A percentile compares a stretch with the other conserved stretches of the same genome.
Conservation (phyloP, 64 coral and sea anemone genomes). For the Pachyseris speciosa region DNA sequence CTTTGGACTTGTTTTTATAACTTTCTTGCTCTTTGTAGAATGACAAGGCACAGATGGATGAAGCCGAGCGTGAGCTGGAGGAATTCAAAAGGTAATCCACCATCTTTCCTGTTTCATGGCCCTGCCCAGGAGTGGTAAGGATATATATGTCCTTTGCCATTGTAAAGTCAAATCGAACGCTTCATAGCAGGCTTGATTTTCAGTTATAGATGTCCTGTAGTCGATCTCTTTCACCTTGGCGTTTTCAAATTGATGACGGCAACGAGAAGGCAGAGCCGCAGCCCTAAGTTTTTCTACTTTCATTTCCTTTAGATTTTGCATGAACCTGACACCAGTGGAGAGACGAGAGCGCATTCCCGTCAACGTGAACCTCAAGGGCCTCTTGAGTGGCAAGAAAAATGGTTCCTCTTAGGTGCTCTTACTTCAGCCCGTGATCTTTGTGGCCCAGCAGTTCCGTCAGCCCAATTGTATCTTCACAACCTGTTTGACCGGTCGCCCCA, state of each 20-base stretch:
- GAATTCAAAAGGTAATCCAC: constrained; percentile 61
- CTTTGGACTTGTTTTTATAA: not conserved
- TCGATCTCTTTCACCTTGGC: no score
- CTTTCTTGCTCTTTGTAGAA: not conserved
- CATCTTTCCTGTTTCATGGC: not conserved
- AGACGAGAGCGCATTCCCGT: constrained; percentile 42
- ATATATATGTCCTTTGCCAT: not conserved
- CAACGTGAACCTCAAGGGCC: constrained; percentile 59
- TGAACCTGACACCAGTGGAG: constrained; percentile 44
- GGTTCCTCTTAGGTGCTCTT: not conserved
- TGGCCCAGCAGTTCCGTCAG: not conserved
- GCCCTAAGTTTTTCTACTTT: not conserved
- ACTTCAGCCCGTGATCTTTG: not conserved
- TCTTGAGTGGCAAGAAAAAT: constrained; percentile 45
- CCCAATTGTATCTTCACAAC: not conserved
- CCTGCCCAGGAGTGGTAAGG: no score
- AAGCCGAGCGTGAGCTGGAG: constrained; percentile 70
- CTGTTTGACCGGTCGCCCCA: constrained; percentile 2
- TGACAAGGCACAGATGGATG: constrained; percentile 41
- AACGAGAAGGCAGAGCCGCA: no score
- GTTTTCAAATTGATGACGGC: no score
- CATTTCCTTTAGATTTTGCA: constrained; percentile 50
- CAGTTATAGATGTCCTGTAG: no score
- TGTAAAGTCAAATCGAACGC: no score
- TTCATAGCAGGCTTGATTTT: no score